These are phyloP conservation scores for Platycheirus albimanus DNA, from an alignment of 2,888 invertebrate genomes.

Conservation along the genomic window DNA sequence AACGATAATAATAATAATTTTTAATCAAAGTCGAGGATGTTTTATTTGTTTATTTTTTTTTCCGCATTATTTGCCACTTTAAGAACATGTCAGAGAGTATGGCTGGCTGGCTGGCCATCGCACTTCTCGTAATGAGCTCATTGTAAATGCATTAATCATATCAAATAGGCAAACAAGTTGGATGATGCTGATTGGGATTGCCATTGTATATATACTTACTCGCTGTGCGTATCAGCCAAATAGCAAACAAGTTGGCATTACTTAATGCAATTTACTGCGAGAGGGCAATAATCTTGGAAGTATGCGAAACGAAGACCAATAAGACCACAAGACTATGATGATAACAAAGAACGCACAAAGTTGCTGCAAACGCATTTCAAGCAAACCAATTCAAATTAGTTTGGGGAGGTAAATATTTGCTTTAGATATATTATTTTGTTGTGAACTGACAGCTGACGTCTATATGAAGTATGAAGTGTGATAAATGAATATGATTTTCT, in stretches of 20 bases:
- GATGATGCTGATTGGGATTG: slow-evolving; percentile 69
- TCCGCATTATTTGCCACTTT: slow-evolving; percentile 73
- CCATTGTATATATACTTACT: slow-evolving; percentile 39
- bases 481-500: neutral
- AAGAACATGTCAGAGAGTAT: slow-evolving; percentile 38
- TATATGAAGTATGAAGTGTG: neutral
- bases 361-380: slow-evolving; percentile 29
- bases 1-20: slow-evolving; percentile 42
- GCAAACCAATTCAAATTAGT: slow-evolving; percentile 19
- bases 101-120: slow-evolving; percentile 62
- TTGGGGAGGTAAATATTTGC: slow-evolving; percentile 24
- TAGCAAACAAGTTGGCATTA: slow-evolving; percentile 64
- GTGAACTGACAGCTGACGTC: too few relatives aligned
- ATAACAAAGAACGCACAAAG: neutral
- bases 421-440: neutral
- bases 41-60: slow-evolving; percentile 43
- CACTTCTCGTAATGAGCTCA: slow-evolving; percentile 73
- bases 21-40: slow-evolving; percentile 59
- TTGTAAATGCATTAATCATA: slow-evolving; percentile 74
- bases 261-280: slow-evolving; percentile 69
- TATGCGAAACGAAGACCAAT: slow-evolving; percentile 31
- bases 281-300: slow-evolving; percentile 63
- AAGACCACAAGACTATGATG: neutral
- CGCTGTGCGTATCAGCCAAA: slow-evolving; percentile 40
- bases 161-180: slow-evolving; percentile 71